Conservation (phyloP, 2,113 vertebrate genomes). For the Eleginops maclovinus region DNA sequence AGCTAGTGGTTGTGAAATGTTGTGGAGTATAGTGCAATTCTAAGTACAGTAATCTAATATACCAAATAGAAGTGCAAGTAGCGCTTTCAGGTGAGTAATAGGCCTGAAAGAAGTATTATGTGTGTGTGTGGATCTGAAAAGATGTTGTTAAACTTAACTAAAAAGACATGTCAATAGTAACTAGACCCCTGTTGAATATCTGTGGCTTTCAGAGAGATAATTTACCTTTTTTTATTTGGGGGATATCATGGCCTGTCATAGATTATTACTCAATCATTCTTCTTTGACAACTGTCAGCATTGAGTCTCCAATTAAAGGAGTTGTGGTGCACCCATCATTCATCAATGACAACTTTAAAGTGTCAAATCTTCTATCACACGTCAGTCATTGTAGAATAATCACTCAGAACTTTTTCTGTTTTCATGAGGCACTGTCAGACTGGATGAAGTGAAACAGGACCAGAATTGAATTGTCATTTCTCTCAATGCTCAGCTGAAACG, state of each 20-base stretch:
- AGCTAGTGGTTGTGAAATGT: too few species aligned
- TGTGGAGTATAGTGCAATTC: neutral
- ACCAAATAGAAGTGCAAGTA: neutral
- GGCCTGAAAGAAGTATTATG: neutral
- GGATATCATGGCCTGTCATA: slow-evolving; percentile 1
- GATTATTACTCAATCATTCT: slow-evolving; percentile 3
- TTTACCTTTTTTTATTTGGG: slow-evolving; percentile 20
- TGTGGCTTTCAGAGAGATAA: slow-evolving; percentile 13
- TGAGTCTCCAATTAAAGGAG: slow-evolving; percentile 7
- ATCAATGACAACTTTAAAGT: slow-evolving; percentile 1
- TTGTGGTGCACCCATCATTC: neutral
- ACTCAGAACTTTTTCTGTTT: neutral
- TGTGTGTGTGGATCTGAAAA: slow-evolving; percentile 1
- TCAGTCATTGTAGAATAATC: neutral
- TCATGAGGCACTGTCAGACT: neutral
- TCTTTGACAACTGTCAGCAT: slow-evolving; percentile 9
- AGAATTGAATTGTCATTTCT: neutral
- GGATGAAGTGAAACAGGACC: neutral
- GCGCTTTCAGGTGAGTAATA: neutral
- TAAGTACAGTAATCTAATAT: neutral
- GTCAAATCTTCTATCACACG: neutral
- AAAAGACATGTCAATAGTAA: slow-evolving; percentile 16
- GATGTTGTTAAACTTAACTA: neutral
- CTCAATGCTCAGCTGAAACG: neutral
- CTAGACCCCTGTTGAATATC: slow-evolving; percentile 22